These are phyloP conservation scores for Alectoris magna DNA, from an alignment of 2,797 vertebrate species.

Conservation along the genomic window DNA sequence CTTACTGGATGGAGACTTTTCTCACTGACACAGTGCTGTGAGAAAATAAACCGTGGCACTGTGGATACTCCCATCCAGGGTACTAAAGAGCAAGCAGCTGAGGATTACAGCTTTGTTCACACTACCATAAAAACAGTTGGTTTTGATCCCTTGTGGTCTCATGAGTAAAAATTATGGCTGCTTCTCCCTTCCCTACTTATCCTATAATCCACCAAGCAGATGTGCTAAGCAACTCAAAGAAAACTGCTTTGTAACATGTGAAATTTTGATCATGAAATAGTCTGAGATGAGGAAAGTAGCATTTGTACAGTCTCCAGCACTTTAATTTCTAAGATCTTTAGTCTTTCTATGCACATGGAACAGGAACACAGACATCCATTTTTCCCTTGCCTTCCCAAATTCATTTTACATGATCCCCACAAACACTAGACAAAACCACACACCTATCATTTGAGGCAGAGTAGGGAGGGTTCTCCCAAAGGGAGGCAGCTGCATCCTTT, in stretches of 20 bases:
- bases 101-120: not conserved
- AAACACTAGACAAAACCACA: not conserved
- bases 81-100: not conserved
- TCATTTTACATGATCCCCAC: not conserved
- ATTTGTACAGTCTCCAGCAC: not conserved
- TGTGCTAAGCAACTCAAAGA: not conserved
- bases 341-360: not conserved
- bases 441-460: not conserved
- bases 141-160: not conserved
- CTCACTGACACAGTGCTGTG: not conserved
- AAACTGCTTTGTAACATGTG: not conserved
- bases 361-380: not conserved
- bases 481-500: not conserved
- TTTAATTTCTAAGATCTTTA: not conserved
- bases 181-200: not conserved
- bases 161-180: not conserved
- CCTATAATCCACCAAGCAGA: constrained; percentile 12
- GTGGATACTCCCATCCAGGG: not conserved
- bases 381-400: not conserved
- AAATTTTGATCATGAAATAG: not conserved
- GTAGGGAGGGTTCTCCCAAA: not conserved
- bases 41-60: not conserved
- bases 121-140: not conserved
- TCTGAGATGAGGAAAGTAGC: not conserved
- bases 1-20: not conserved